phyloP scores from a whole-genome alignment of 64 coral and sea anemone genomes.

The Orbicella faveolata region DNA sequence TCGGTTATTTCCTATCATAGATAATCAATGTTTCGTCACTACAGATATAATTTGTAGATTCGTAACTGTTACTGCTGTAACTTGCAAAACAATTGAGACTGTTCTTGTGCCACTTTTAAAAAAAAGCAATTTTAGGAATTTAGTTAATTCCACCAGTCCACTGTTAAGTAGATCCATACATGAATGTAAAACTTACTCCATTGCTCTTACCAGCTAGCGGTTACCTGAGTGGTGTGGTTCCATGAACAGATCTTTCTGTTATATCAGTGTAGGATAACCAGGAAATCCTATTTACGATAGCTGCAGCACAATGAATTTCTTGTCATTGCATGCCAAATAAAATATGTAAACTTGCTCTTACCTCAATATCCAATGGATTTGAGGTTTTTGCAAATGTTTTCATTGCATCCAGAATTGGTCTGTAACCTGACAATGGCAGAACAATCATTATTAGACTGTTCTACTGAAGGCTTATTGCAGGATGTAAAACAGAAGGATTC shows the following conservation, averaged over 20 bases:
- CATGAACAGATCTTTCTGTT: too few relatives aligned
- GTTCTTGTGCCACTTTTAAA: too few relatives aligned
- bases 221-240: too few relatives aligned
- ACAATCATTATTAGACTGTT: neutral
- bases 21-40: neutral
- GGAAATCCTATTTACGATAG: neutral
- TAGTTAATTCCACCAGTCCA: too few relatives aligned
- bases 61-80: neutral
- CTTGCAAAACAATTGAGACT: neutral
- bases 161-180: too few relatives aligned
- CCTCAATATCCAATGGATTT: slow-evolving; percentile 90
- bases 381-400: slow-evolving; percentile 82
- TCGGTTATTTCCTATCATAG: neutral
- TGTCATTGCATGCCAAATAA: neutral
- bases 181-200: too few relatives aligned
- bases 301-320: too few relatives aligned
- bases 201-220: too few relatives aligned
- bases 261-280: neutral
- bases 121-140: too few relatives aligned
- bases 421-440: slow-evolving; percentile 45
- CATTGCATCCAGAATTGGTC: slow-evolving; percentile 98
- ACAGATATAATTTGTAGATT: neutral
- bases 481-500: too few relatives aligned
- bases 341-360: slow-evolving; percentile 1
- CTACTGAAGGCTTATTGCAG: neutral